Percentiles rank a stretch among this genome's conserved stretches.
phyloP scores from a whole-genome alignment of 2,888 invertebrate genomes.

The Pollenia labialis region DNA sequence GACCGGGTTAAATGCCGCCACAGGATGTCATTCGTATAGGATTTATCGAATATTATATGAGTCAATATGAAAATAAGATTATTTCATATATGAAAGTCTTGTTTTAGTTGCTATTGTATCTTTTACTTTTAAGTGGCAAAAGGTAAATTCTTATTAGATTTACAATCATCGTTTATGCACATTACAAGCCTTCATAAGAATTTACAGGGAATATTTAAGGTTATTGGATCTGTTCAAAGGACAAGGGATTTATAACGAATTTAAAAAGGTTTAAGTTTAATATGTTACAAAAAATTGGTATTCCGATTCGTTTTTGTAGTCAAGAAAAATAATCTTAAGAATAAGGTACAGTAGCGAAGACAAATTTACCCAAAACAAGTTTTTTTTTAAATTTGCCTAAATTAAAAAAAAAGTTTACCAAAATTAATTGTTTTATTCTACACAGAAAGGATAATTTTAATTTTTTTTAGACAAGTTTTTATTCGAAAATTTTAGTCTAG shows the following conservation, averaged over 20 bases:
- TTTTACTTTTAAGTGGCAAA: slow-evolving; percentile 38
- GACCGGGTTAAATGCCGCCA: slow-evolving; percentile 75
- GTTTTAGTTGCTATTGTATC: not conserved
- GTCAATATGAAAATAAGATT: slow-evolving; percentile 69
- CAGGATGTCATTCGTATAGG: slow-evolving; percentile 75
- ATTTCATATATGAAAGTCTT: slow-evolving; percentile 49
- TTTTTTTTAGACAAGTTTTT: not conserved
- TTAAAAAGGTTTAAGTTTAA: no score
- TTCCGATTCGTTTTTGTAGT: no score
- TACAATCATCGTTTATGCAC: slow-evolving; percentile 10
- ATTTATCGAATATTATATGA: slow-evolving; percentile 75
- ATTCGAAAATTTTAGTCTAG: not conserved
- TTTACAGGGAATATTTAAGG: slow-evolving; percentile 10
- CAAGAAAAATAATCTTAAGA: no score
- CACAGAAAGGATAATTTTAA: not conserved
- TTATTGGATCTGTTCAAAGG: not conserved
- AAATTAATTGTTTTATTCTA: no score
- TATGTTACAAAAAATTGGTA: no score
- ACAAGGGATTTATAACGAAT: not conserved
- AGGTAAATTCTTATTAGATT: slow-evolving; percentile 57
- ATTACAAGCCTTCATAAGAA: not conserved
- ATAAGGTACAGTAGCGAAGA: no score
- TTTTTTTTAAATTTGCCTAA: not conserved
- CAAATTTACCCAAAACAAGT: not conserved
- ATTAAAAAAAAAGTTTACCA: not conserved